phyloP scores from a whole-genome alignment of 37 sponge, comb jelly and placozoan genomes.

The Mnemiopsis leidyi region DNA sequence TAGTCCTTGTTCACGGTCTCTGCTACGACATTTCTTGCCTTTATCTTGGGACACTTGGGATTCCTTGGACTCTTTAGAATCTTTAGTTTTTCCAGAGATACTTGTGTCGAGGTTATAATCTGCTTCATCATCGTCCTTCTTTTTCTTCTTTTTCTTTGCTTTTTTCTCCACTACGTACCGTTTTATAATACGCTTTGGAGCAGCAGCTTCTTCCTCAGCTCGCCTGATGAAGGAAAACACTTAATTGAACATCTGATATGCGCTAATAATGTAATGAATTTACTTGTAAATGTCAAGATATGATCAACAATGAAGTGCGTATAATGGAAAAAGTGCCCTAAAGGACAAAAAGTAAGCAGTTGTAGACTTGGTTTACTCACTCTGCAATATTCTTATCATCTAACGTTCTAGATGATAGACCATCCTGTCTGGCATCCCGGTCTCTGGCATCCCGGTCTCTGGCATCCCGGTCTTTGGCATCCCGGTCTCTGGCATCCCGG shows the following conservation, averaged over 20 bases:
- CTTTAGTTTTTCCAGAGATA: neutral
- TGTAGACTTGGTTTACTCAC: too few species aligned
- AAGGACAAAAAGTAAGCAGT: too few species aligned
- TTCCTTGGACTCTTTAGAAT: neutral
- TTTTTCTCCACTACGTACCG: constrained; percentile 59
- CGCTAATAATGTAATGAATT: too few species aligned
- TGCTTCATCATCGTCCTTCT: neutral
- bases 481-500: neutral
- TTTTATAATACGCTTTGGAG: constrained; percentile 21
- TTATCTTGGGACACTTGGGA: neutral
- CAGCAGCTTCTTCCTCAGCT: constrained; percentile 15
- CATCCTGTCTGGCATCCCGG: too few species aligned
- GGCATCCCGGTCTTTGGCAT: neutral
- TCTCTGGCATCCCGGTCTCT: neutral
- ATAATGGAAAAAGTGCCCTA: too few species aligned
- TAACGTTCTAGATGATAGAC: too few species aligned
- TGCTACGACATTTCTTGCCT: neutral
- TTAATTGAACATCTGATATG: too few species aligned
- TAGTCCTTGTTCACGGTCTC: neutral
- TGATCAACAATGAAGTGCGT: too few species aligned
- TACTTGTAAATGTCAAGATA: too few species aligned
- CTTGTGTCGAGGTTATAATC: constrained; percentile 8
- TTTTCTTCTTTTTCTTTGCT: constrained; percentile 48
- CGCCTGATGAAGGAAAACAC: too few species aligned
- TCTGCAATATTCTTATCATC: neutral